Evolutionary conservation across 2,888 invertebrate genomes (phyloP).

Genomic region (Hedychridium roseum): DNA sequence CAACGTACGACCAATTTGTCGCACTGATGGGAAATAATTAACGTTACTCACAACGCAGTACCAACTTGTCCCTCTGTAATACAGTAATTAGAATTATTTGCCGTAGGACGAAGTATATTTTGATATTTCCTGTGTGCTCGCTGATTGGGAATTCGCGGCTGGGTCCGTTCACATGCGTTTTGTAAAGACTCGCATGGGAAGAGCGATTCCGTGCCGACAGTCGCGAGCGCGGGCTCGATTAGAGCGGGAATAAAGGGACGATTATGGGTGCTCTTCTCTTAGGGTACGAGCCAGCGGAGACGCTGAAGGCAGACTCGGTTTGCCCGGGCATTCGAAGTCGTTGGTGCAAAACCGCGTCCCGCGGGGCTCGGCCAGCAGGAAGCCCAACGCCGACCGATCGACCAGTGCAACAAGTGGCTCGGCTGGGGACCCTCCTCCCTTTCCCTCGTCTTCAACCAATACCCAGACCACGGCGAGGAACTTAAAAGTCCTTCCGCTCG

Average conservation of each 20-base stretch:
- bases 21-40: no score
- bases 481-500: no score
- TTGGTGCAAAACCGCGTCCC: constrained; percentile 49
- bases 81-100: no score
- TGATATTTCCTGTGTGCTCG: no score
- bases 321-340: constrained; percentile 52
- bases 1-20: no score
- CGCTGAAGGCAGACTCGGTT: no score
- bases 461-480: no score
- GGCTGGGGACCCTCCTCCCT: no score
- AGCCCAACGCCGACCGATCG: constrained; percentile 47
- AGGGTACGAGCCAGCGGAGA: constrained; percentile 33
- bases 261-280: constrained; percentile 44
- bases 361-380: constrained; percentile 51
- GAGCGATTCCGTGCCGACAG: constrained; percentile 21
- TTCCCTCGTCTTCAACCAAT: no score
- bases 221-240: constrained; percentile 39
- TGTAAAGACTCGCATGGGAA: constrained; percentile 17
- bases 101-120: no score
- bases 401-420: constrained; percentile 62
- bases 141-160: constrained; percentile 11
- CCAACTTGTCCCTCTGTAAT: no score
- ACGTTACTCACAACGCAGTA: no score
- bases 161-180: constrained; percentile 21
- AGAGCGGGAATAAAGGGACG: constrained; percentile 49